Conservation (phyloP, 92 coral and sea anemone genomes). For the Bergia sp. region DNA sequence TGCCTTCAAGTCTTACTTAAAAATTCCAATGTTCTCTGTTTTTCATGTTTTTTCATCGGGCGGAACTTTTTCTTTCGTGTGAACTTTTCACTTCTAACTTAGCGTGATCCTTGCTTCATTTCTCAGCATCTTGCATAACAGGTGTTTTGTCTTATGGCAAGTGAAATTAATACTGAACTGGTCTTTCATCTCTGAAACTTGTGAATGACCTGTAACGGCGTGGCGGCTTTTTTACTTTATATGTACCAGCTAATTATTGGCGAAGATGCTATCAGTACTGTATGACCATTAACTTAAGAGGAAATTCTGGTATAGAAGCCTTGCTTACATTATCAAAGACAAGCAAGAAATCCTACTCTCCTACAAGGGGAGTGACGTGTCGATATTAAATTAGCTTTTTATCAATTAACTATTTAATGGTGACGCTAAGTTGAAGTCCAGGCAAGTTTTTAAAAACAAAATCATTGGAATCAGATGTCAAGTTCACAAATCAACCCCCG, state of each 20-base stretch:
- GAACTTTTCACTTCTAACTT: too few relatives aligned
- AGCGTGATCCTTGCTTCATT: too few relatives aligned
- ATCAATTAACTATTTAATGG: background rate
- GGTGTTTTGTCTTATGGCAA: too few relatives aligned
- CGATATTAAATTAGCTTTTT: background rate
- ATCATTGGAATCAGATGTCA: slow-evolving; percentile 8
- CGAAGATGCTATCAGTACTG: background rate
- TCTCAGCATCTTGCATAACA: too few relatives aligned
- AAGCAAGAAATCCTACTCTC: background rate
- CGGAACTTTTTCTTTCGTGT: too few relatives aligned
- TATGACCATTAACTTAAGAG: background rate
- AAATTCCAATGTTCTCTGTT: background rate
- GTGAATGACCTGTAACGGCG: background rate
- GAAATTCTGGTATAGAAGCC: background rate
- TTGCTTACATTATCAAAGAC: background rate
- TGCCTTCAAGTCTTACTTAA: background rate
- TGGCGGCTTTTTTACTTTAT: background rate
- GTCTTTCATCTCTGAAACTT: too few relatives aligned
- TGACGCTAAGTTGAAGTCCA: background rate
- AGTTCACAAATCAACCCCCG: background rate
- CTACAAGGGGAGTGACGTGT: background rate
- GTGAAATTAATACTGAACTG: too few relatives aligned
- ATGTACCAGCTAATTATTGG: background rate
- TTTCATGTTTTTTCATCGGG: too few relatives aligned
- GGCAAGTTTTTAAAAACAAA: background rate